Conservation (phyloP, 2,113 vertebrate genomes). For the Thamnophis sirtalis region DNA sequence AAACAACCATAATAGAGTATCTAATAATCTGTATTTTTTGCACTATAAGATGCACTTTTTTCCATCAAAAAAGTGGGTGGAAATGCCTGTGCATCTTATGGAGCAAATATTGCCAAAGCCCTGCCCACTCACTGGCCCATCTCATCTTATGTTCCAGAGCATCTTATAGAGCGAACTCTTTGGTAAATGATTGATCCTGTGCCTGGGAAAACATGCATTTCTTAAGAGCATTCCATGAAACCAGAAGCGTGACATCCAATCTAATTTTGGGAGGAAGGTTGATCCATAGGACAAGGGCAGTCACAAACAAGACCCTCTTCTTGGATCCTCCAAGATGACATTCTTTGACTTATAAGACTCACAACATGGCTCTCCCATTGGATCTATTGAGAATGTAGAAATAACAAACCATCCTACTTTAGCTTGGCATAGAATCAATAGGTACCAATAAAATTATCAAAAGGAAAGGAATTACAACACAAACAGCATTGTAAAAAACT, state of each 20-base stretch:
- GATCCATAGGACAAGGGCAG: neutral
- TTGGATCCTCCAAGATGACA: neutral
- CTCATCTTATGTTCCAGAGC: no score
- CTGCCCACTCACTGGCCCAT: no score
- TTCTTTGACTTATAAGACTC: neutral
- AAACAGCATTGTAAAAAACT: neutral
- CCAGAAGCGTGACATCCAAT: neutral
- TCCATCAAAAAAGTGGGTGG: no score
- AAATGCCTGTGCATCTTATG: no score
- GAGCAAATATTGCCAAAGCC: no score
- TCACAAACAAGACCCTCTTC: neutral
- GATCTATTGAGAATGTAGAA: neutral
- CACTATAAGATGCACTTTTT: no score
- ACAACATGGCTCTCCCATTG: neutral
- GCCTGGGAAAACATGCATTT: neutral
- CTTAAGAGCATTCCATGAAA: neutral
- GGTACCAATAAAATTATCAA: neutral
- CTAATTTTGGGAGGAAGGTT: neutral
- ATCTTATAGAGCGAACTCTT: no score
- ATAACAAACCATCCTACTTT: neutral
- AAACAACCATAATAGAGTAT: neutral
- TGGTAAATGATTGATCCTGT: neutral
- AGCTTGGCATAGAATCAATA: neutral
- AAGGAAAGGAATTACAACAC: neutral
- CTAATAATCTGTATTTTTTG: neutral